phyloP scores from a whole-genome alignment of 2,888 invertebrate genomes.

The Parascotia fuliginaria region DNA sequence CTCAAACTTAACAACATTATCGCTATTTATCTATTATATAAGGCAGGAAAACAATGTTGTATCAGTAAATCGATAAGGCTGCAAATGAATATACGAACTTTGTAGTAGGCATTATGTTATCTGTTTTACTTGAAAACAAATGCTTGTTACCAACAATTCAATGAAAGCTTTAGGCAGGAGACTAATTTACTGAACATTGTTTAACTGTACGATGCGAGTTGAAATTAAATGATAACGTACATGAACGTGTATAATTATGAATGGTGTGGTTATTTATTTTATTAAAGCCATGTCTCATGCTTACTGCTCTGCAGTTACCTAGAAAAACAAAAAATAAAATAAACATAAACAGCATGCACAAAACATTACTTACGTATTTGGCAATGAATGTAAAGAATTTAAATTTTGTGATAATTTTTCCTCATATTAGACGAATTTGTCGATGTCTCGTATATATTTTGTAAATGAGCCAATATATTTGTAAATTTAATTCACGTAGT shows the following conservation, averaged over 20 bases:
- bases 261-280: constrained; percentile 71
- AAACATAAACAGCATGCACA: constrained; percentile 61
- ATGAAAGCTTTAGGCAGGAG: constrained; percentile 27
- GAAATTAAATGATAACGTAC: constrained; percentile 62
- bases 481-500: constrained; percentile 21
- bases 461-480: constrained; percentile 20
- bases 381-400: constrained; percentile 26
- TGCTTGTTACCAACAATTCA: constrained; percentile 20
- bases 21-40: constrained; percentile 58
- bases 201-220: constrained; percentile 11
- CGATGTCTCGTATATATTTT: constrained; percentile 1
- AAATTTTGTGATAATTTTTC: constrained; percentile 11
- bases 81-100: constrained; percentile 43
- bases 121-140: constrained; percentile 35
- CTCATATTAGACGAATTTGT: constrained; percentile 8
- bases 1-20: constrained; percentile 43
- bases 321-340: constrained; percentile 55
- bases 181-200: constrained; percentile 21
- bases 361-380: constrained; percentile 36
- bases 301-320: constrained; percentile 73
- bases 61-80: constrained; percentile 57
- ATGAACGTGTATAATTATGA: constrained; percentile 72
- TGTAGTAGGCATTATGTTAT: constrained; percentile 34
- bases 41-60: constrained; percentile 64
- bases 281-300: constrained; percentile 78